Conservation (phyloP, 2,113 vertebrate genomes). For the Corythornis madagascariensis region DNA sequence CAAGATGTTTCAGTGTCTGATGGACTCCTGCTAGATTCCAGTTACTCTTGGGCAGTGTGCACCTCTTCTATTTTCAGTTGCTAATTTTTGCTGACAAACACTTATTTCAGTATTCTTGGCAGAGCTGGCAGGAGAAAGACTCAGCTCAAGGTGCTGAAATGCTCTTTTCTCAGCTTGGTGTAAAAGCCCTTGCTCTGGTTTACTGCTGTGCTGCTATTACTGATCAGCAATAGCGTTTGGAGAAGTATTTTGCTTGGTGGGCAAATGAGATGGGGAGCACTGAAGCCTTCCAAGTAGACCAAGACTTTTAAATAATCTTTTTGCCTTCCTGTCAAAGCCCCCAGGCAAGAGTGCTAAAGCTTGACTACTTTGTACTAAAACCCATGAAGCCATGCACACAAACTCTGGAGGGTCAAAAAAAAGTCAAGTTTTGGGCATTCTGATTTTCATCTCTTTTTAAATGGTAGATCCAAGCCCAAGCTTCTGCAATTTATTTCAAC, state of each 20-base stretch:
- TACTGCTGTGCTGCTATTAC: too few species aligned
- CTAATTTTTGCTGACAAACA: background rate
- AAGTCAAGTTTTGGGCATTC: background rate
- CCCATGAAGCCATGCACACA: background rate
- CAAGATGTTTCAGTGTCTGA: rapidly evolving
- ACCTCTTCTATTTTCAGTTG: background rate
- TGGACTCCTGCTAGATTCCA: background rate
- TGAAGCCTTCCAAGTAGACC: rapidly evolving
- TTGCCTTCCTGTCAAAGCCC: background rate
- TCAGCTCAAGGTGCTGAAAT: background rate
- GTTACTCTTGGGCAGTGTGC: background rate
- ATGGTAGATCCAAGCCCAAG: background rate
- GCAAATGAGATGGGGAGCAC: background rate
- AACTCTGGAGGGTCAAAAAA: background rate
- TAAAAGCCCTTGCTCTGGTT: background rate
- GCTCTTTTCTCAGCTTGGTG: background rate
- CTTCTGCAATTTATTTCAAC: background rate
- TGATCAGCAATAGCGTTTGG: rapidly evolving
- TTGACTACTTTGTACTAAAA: background rate
- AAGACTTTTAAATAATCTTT: background rate
- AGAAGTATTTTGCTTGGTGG: background rate
- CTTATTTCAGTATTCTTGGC: background rate
- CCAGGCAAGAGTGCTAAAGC: background rate
- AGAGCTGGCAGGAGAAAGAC: background rate
- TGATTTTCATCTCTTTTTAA: background rate